Base-by-base conservation (phyloP, 2,113 vertebrate species). In the Spermophilus dauricus region DNA sequence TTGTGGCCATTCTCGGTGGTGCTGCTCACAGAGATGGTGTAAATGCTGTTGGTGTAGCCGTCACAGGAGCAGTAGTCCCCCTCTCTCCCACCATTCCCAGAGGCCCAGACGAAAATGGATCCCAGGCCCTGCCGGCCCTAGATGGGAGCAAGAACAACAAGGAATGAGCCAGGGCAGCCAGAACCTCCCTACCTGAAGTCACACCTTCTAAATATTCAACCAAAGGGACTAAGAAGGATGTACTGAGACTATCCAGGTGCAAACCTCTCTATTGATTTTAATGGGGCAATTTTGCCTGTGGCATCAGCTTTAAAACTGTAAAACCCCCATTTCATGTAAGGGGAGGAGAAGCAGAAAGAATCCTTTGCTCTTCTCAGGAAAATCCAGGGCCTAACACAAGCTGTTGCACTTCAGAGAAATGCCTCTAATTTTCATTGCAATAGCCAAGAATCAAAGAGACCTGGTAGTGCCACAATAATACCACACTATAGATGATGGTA, bases 11-110 rank as follows among this genome's bases (percentile, higher is more conserved):
- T 98, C 97, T 99, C 99, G 0, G 99, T 99, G 97, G 99, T 98
- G 98, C 99, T 99, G 98, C 99, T 99, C 89, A 99, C 98, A 10
- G 99, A 99, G 97, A 99, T 99, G 51, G 99, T 99, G 98, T 99
- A 99, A 98, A 99, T 99, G 96, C 99, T 99, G 99, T 99, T 99
- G 99, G 99, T 99, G 98, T 99, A 99, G 95, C 99, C 99, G 0
- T 99, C 99, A 0, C 99, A 99, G 63, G 99, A 99, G 96, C 99
- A 99, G 98, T 99, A 99, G 97, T 99, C 99, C 0, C 99, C 99
- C 76, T 98, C 99, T 94, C 98, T 98, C 81, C 99, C 99, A 0
- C 99, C 99, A 0, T 99, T 99, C 76, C 99, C 99, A 0, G 99
- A 99, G 0, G 99, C 99, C 99, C 99, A 99, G 65, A 99, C 99